Conservation (phyloP, 2,888 invertebrate genomes). For the Nephrocerus scutellatus region DNA sequence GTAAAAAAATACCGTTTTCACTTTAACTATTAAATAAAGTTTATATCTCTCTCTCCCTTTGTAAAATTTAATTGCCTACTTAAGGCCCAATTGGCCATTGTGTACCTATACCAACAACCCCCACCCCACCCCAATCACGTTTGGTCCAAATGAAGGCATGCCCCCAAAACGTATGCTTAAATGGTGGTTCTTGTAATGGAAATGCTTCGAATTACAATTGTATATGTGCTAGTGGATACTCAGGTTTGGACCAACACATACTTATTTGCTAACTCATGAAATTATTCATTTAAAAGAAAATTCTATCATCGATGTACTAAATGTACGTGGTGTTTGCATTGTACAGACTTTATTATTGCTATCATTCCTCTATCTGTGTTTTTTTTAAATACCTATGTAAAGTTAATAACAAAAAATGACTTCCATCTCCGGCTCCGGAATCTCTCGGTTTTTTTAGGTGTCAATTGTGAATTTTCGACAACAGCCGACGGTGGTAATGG, state of each 20-base stretch:
- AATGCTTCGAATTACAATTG: conserved; percentile 62
- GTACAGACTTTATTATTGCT: too few species aligned
- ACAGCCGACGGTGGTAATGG: conserved; percentile 24
- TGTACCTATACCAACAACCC: conserved; percentile 34
- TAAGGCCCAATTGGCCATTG: conserved; percentile 48
- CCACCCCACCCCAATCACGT: conserved; percentile 30
- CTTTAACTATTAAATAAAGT: too few species aligned
- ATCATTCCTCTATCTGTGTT: too few species aligned
- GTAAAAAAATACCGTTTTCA: too few species aligned
- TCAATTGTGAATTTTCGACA: conserved; percentile 41
- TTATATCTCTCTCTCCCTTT: too few species aligned
- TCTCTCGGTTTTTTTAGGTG: conserved; percentile 30
- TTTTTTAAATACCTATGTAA: too few species aligned
- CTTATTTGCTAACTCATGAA: conserved; percentile 1
- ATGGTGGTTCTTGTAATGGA: conserved; percentile 64
- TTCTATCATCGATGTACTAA: too few species aligned
- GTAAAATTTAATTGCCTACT: conserved; percentile 19
- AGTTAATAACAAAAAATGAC: neutral
- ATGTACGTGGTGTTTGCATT: too few species aligned
- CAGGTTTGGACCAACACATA: conserved; percentile 49
- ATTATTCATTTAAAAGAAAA: too few species aligned
- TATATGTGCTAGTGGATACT: conserved; percentile 61
- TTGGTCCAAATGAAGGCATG: conserved; percentile 47
- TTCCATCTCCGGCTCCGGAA: neutral
- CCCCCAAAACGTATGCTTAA: conserved; percentile 56